Evolutionary conservation across 2,797 vertebrate species (phyloP).

Genomic region (Cirrhinus molitorella): DNA sequence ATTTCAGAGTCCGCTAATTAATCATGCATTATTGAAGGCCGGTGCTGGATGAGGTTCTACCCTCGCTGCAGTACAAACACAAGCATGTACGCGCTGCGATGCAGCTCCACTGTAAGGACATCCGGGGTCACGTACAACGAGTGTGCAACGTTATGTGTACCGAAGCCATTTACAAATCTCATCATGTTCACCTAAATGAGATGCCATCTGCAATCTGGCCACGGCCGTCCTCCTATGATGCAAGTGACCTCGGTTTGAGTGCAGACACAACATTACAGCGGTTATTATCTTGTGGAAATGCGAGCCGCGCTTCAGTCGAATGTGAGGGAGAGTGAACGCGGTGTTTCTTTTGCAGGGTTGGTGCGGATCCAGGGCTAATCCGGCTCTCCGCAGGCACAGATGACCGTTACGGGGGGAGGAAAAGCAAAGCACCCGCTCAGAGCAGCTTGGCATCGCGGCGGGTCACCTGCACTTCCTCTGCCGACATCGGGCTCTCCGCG

Average conservation of each 20-base stretch:
- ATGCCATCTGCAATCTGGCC: slow-evolving; percentile 21
- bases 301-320: neutral
- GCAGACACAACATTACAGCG: neutral
- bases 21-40: slow-evolving; percentile 84
- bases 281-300: neutral
- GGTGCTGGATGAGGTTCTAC: slow-evolving; percentile 73
- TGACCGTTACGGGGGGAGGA: slow-evolving; percentile 57
- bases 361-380: slow-evolving; percentile 56
- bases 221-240: neutral
- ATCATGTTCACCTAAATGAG: slow-evolving; percentile 29
- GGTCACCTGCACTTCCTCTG: slow-evolving; percentile 67
- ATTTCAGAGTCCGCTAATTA: slow-evolving; percentile 80
- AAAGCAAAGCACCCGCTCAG: slow-evolving; percentile 38
- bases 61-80: slow-evolving; percentile 69
- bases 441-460: slow-evolving; percentile 59
- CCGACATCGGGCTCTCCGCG: slow-evolving; percentile 56
- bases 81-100: slow-evolving; percentile 29
- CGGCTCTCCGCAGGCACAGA: slow-evolving; percentile 59
- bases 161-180: slow-evolving; percentile 42
- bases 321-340: neutral
- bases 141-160: slow-evolving; percentile 42
- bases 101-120: slow-evolving; percentile 32
- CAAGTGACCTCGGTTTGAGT: neutral
- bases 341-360: slow-evolving; percentile 36
- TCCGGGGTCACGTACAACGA: slow-evolving; percentile 68